Conservation (phyloP, 2,113 vertebrate species). For the Nothobranchius furzeri region DNA sequence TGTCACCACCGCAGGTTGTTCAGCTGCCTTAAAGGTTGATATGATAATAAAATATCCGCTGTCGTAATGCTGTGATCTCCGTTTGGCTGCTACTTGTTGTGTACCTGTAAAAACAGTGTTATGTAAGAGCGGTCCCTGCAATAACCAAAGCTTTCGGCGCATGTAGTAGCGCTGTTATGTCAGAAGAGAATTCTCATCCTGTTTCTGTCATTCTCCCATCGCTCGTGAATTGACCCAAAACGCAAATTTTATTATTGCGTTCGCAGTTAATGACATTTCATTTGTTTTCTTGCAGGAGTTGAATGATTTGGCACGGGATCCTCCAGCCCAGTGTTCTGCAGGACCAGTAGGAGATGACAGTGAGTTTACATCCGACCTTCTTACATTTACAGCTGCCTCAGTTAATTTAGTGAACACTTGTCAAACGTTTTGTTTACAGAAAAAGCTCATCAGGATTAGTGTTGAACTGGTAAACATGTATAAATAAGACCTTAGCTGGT, state of each 20-base stretch:
- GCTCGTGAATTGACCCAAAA: background rate
- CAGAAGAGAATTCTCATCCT: background rate
- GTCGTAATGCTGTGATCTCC: background rate
- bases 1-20: background rate
- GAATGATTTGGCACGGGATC: slow-evolving; percentile 97
- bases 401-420: background rate
- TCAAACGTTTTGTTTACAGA: background rate
- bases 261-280: background rate
- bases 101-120: slow-evolving; percentile 22
- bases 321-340: slow-evolving; percentile 97
- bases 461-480: background rate
- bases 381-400: background rate
- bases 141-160: slow-evolving; percentile 12
- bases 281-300: slow-evolving; percentile 83
- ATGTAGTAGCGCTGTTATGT: slow-evolving; percentile 23
- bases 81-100: slow-evolving; percentile 4
- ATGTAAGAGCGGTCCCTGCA: slow-evolving; percentile 18
- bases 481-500: background rate
- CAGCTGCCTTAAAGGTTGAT: background rate
- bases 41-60: background rate
- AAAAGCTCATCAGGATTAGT: background rate
- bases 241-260: background rate
- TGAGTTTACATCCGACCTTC: slow-evolving; percentile 59
- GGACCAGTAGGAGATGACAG: slow-evolving; percentile 97
- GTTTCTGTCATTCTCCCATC: background rate